Evolutionary conservation across 1,140 invertebrate species (phyloP), one percentile per base, ranked within the genome.

Genomic region (Eupeodes corollae): DNA sequence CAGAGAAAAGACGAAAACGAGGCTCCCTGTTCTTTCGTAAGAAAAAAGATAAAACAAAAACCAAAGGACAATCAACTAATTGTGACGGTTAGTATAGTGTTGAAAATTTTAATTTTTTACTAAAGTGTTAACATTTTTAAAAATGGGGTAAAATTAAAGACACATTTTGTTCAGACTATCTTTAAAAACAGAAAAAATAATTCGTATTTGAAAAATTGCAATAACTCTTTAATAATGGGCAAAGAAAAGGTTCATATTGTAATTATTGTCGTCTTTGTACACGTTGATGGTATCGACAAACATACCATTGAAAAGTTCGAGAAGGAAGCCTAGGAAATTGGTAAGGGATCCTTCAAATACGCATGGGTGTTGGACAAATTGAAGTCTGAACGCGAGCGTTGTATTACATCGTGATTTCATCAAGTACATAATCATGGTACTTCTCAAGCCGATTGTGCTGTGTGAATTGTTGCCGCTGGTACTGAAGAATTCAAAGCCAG

Each of bases 241-340:
- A 91, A 92, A 75, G 93, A 98, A 79, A 97, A 97, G 83, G 80
- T 81, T 75, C 94, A 98, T 76, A 97, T 98, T 71, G n/a, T n/a
- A n/a, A 97, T 96, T 82, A 97, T 98, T 73, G 94, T 98, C 70
- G 94, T 98, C 67, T 97, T 98, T 73, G 94, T 94, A 70, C 94
- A 98, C 80, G 94, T 98, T 73, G 94, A 98, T 74, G 94, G 94
- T 72, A 98, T 98, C 72, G 94, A 98, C 79, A 96, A 96, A 73
- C 83, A 94, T 80, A 94, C 92, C 67, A 98, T 98, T 71, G 92
- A 96, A 71, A 98, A 98, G 75, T 98, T 97, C 78, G 94, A 98
- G 79, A 97, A 97, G 79, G 94, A 98, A 72, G 92, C 93, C 61
- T 87, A 93, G 69, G 91, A 97, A 80, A 91, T 94, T 89, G 91